These are phyloP conservation scores for Protodeltote pygarga DNA, from an alignment of 2,888 invertebrate genomes.

Conservation along the genomic window DNA sequence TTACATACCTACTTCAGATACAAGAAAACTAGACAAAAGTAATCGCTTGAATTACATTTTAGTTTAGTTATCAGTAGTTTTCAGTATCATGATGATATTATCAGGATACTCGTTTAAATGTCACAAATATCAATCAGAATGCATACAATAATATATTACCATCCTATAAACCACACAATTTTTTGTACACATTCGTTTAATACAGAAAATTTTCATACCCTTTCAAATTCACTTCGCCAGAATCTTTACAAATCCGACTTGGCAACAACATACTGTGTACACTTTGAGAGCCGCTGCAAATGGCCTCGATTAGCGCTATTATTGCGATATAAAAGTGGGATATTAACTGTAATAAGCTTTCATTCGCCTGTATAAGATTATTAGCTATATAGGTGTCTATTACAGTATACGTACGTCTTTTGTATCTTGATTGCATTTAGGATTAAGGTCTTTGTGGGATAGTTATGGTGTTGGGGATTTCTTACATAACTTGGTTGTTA, in stretches of 20 bases:
- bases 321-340: conserved; percentile 53
- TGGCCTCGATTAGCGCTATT: conserved; percentile 46
- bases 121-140: no score
- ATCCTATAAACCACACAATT: not conserved
- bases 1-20: no score
- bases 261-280: not conserved
- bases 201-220: no score
- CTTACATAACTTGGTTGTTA: not conserved
- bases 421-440: conserved; percentile 22
- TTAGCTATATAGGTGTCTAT: conserved; percentile 31
- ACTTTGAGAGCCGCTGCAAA: conserved; percentile 41
- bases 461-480: conserved; percentile 1
- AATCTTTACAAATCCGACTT: not conserved
- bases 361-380: conserved; percentile 43
- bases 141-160: no score
- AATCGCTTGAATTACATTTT: no score
- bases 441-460: conserved; percentile 23
- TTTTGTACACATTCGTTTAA: no score
- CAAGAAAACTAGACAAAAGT: no score
- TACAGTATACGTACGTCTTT: conserved; percentile 16
- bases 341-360: conserved; percentile 54
- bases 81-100: no score
- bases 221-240: not conserved
- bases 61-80: no score
- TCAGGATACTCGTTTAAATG: no score